Percentiles rank a stretch among this genome's conserved stretches.
These are phyloP conservation scores for Progne subis DNA, from an alignment of 2,113 vertebrate genomes.

Conservation along the genomic window DNA sequence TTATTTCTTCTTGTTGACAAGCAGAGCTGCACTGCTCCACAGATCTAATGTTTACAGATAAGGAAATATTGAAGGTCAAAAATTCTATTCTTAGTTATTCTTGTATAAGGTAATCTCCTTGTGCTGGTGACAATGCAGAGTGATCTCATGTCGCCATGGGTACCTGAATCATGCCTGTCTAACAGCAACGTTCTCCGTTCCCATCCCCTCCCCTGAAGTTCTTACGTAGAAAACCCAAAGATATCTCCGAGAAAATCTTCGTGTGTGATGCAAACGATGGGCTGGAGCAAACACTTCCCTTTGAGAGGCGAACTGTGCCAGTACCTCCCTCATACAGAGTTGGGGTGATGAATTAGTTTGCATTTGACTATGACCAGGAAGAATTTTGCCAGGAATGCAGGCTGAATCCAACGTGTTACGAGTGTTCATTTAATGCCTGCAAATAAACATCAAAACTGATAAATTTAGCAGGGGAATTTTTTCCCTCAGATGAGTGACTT, in stretches of 20 bases:
- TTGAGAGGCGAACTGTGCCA: not conserved
- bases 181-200: not conserved
- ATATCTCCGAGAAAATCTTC: not conserved
- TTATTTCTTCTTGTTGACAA: conserved; percentile 47
- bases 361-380: not conserved
- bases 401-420: fast-evolving
- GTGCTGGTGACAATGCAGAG: not conserved
- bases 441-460: not conserved
- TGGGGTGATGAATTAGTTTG: not conserved
- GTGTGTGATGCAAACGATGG: not conserved
- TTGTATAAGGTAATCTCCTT: not conserved
- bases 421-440: not conserved
- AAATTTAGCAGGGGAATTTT: not conserved
- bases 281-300: not conserved
- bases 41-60: conserved; percentile 34
- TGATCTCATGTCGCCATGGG: not conserved
- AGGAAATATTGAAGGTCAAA: conserved; percentile 44
- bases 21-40: not conserved
- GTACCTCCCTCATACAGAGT: fast-evolving
- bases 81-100: conserved; percentile 14
- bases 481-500: not conserved
- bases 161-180: conserved; percentile 18
- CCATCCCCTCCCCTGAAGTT: not conserved
- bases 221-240: not conserved
- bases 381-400: not conserved